Conservation (phyloP, 2,888 invertebrate species). For the Fissipunctia ypsillon region DNA sequence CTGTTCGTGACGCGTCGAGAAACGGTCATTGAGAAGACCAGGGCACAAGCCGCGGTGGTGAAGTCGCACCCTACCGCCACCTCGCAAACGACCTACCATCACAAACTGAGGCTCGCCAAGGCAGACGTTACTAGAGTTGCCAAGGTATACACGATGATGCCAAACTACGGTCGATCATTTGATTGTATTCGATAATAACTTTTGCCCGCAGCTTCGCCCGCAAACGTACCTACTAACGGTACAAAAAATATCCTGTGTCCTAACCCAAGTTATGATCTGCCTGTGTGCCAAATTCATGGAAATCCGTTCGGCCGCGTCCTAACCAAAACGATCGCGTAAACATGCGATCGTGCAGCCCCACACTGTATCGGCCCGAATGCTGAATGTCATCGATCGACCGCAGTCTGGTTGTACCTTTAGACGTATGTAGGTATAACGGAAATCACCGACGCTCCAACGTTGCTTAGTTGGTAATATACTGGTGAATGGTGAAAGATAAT, state of each 20-base stretch:
- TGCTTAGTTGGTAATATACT: background rate
- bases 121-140: slow-evolving; percentile 83
- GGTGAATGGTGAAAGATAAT: background rate
- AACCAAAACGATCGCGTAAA: background rate
- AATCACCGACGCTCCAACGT: background rate
- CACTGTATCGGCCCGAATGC: background rate
- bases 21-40: slow-evolving; percentile 82
- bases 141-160: slow-evolving; percentile 75
- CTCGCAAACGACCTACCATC: slow-evolving; percentile 83
- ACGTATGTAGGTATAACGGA: background rate
- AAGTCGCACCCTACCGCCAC: slow-evolving; percentile 76
- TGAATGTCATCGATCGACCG: background rate
- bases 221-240: background rate
- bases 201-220: background rate
- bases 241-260: background rate
- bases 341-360: background rate
- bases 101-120: slow-evolving; percentile 84
- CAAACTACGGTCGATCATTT: background rate
- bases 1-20: slow-evolving; percentile 85
- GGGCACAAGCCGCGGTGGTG: slow-evolving; percentile 84
- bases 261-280: background rate
- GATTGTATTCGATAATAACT: background rate
- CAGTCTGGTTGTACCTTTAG: background rate
- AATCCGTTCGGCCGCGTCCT: background rate
- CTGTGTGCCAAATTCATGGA: background rate